Conservation (phyloP, 1,140 invertebrate genomes). For the Meloidogyne chitwoodi region DNA sequence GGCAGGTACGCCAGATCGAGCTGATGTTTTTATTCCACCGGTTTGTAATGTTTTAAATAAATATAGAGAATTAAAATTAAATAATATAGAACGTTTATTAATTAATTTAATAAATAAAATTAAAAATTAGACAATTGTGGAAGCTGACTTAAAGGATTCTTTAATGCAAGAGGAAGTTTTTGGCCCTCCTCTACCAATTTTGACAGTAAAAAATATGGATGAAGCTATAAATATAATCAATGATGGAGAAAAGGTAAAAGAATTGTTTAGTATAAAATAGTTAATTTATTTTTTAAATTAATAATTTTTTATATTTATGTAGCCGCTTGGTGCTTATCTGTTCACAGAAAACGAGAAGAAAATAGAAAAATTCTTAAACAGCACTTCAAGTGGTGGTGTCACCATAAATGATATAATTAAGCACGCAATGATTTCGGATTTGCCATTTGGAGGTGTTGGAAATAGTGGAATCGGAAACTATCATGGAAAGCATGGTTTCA, state of each 20-base stretch:
- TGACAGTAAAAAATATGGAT: constrained; percentile 31
- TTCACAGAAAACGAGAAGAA: constrained; percentile 38
- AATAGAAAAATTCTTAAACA: constrained; percentile 45
- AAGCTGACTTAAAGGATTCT: constrained; percentile 37
- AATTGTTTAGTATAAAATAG: neutral
- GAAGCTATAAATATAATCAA: constrained; percentile 47
- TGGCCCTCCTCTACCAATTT: constrained; percentile 42
- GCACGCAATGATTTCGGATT: constrained; percentile 64
- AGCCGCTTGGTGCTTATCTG: constrained; percentile 37
- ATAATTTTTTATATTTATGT: neutral
- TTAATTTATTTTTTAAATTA: constrained; percentile 61
- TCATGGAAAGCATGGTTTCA: constrained; percentile 83
- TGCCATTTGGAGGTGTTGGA: constrained; percentile 66
- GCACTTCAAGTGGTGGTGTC: constrained; percentile 77
- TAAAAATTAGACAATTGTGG: constrained; percentile 31
- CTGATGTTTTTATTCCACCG: constrained; percentile 52
- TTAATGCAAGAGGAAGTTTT: constrained; percentile 55
- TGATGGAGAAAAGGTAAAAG: constrained; percentile 21
- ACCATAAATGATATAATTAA: constrained; percentile 85
- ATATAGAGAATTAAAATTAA: no score
- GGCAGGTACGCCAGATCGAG: constrained; percentile 44
- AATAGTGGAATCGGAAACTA: constrained; percentile 74
- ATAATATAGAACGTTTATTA: constrained; percentile 1
- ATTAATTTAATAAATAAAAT: neutral
- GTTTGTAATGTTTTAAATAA: neutral